These are phyloP conservation scores for Amphimallon solstitiale DNA, from an alignment of 2,888 invertebrate species.

Conservation along the genomic window DNA sequence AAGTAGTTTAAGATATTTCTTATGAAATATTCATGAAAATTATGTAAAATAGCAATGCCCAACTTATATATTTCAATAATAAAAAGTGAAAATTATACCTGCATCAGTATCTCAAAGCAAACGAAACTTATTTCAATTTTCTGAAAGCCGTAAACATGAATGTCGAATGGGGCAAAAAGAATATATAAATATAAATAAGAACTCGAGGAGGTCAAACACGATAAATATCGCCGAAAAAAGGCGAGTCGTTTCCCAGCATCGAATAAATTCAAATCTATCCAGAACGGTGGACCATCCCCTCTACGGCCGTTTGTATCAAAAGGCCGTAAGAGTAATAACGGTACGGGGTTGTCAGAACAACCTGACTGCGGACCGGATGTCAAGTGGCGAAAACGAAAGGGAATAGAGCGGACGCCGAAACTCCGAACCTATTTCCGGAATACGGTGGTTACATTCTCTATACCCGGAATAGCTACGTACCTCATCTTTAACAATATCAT, in stretches of 20 bases:
- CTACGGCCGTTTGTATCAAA: slow-evolving; percentile 14
- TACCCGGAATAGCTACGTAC: slow-evolving; percentile 26
- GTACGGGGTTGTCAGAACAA: slow-evolving; percentile 38
- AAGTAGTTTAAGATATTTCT: too few relatives aligned
- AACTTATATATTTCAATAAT: not conserved
- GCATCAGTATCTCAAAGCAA: slow-evolving; percentile 3
- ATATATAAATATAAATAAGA: slow-evolving; percentile 26
- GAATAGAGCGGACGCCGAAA: slow-evolving; percentile 18
- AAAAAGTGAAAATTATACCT: not conserved
- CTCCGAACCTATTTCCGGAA: slow-evolving; percentile 29
- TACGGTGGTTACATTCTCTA: slow-evolving; percentile 16
- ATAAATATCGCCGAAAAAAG: slow-evolving; percentile 30
- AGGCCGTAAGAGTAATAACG: slow-evolving; percentile 32
- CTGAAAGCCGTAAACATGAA: slow-evolving; percentile 18
- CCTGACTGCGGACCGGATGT: slow-evolving; percentile 37
- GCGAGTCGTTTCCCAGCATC: slow-evolving; percentile 5
- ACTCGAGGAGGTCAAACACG: slow-evolving; percentile 15
- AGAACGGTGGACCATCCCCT: not conserved
- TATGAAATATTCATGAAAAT: too few relatives aligned
- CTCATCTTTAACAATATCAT: slow-evolving; percentile 34
- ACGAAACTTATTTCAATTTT: slow-evolving; percentile 16
- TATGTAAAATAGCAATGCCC: too few relatives aligned
- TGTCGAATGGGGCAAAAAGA: slow-evolving; percentile 15
- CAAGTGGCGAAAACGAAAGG: slow-evolving; percentile 31
- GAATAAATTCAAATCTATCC: slow-evolving; percentile 30